Percentiles rank a stretch among this genome's conserved stretches.
Conservation (phyloP, 2,113 vertebrate genomes). For the Heliornis fulica region DNA sequence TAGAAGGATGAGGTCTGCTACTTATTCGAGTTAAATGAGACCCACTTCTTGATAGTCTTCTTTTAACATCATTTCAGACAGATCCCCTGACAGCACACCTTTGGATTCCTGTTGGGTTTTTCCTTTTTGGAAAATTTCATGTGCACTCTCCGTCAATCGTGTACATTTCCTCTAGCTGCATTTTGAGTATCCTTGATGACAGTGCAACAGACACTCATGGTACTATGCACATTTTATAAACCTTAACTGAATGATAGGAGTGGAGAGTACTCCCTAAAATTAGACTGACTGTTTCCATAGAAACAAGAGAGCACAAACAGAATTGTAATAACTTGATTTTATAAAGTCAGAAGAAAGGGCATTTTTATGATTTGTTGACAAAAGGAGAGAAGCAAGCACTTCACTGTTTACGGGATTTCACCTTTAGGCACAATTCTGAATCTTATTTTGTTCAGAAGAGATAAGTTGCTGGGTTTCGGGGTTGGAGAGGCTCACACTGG, state of each 20-base stretch:
- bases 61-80: neutral
- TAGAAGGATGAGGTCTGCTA: neutral
- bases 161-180: neutral
- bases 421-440: neutral
- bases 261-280: constrained; percentile 34
- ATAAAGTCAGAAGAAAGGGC: neutral
- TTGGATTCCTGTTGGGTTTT: neutral
- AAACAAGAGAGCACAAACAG: constrained; percentile 18
- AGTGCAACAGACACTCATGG: neutral
- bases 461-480: neutral
- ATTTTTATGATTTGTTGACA: neutral
- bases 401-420: neutral
- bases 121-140: neutral
- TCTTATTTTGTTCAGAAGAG: neutral
- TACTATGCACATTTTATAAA: neutral
- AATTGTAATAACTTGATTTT: constrained; percentile 19
- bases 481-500: accelerated
- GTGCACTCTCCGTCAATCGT: neutral
- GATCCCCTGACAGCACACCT: neutral
- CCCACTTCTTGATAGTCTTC: neutral
- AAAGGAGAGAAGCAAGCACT: neutral
- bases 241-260: neutral
- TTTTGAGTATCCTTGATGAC: neutral
- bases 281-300: constrained; percentile 42
- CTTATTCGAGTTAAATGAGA: neutral